phyloP scores from a whole-genome alignment of 2,113 vertebrate species.

The Hyperopisus bebe region DNA sequence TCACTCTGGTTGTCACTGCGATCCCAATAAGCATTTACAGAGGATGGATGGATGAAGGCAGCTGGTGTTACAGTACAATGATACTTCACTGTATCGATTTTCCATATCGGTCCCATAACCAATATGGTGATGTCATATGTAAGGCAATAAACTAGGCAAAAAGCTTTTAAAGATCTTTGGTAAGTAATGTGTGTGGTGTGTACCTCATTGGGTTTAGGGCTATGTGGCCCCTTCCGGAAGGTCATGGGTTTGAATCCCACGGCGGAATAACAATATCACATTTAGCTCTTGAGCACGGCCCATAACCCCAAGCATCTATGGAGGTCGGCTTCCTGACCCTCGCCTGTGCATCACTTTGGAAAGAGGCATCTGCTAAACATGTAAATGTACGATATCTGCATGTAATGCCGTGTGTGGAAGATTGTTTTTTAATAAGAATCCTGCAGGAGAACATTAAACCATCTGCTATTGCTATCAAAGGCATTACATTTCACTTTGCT shows the following conservation, averaged over 20 bases:
- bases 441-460: background rate
- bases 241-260: background rate
- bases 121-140: background rate
- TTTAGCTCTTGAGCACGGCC: background rate
- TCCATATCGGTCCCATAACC: background rate
- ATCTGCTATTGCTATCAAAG: background rate
- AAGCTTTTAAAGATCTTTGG: background rate
- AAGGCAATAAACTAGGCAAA: background rate
- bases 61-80: background rate
- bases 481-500: background rate
- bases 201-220: background rate
- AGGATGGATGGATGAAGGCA: background rate
- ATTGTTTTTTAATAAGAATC: too few relatives aligned
- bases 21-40: background rate
- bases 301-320: background rate
- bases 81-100: background rate
- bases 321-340: background rate
- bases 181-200: background rate
- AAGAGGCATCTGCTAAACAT: background rate
- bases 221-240: background rate
- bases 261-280: background rate
- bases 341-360: background rate
- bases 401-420: background rate
- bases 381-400: background rate
- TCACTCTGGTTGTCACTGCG: background rate